Percentiles rank a stretch among this genome's conserved stretches.
Conservation (phyloP, 2,888 invertebrate species). For the Dryobota labecula region DNA sequence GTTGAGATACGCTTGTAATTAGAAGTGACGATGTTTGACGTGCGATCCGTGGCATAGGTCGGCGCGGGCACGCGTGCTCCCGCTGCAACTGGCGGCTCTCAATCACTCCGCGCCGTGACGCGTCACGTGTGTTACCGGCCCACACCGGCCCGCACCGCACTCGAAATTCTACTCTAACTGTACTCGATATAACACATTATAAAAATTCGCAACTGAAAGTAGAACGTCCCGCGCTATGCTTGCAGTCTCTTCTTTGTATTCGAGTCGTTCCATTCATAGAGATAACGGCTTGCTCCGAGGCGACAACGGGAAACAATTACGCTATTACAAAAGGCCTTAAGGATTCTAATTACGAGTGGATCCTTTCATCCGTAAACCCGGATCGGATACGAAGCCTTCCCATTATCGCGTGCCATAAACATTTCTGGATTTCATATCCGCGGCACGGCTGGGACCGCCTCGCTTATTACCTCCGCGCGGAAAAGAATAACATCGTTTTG, state of each 20-base stretch:
- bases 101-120: constrained; percentile 77
- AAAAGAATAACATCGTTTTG: constrained; percentile 90
- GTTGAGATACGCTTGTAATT: constrained; percentile 85
- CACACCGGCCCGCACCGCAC: constrained; percentile 50
- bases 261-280: constrained; percentile 83
- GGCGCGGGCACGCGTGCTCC: constrained; percentile 72
- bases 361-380: constrained; percentile 84
- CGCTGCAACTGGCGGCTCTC: constrained; percentile 83
- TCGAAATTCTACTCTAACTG: constrained; percentile 73
- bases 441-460: constrained; percentile 85
- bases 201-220: constrained; percentile 71
- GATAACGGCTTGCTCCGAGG: constrained; percentile 82
- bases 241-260: constrained; percentile 83
- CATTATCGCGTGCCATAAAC: constrained; percentile 88
- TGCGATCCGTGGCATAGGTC: constrained; percentile 82
- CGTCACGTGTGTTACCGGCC: constrained; percentile 68
- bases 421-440: constrained; percentile 90
- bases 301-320: constrained; percentile 87
- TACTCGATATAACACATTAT: constrained; percentile 73
- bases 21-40: constrained; percentile 85
- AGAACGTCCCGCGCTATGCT: constrained; percentile 73
- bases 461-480: constrained; percentile 89
- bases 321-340: constrained; percentile 86
- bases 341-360: constrained; percentile 86
- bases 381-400: constrained; percentile 86